phyloP scores from a whole-genome alignment of 2,113 vertebrate genomes.

The Odocoileus hemionus region DNA sequence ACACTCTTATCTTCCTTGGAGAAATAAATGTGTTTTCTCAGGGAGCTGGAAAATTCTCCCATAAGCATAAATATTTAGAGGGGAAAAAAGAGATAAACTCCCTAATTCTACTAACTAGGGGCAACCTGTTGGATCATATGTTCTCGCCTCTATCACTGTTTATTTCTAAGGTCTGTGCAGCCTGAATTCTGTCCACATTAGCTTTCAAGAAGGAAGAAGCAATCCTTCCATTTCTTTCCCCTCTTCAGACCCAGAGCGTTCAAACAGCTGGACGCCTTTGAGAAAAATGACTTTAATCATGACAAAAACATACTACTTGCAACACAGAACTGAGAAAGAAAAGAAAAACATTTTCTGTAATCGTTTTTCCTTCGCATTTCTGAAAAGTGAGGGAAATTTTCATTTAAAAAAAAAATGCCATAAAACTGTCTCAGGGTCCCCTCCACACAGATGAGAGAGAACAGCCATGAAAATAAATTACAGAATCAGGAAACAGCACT shows the following conservation, averaged over 20 bases:
- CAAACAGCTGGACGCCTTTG: not conserved
- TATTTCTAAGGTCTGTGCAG: not conserved
- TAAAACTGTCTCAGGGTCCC: not conserved
- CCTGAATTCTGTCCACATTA: not conserved
- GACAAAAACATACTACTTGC: not conserved
- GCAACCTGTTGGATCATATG: not conserved
- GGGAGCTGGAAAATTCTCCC: not conserved
- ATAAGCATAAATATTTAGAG: not conserved
- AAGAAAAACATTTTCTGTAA: not conserved
- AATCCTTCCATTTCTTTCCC: not conserved
- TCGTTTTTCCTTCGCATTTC: not conserved
- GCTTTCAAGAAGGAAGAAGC: not conserved
- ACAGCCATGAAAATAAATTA: not conserved
- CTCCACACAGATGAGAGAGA: not conserved
- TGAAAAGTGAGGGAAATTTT: slow-evolving; percentile 11
- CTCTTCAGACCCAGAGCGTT: fast-evolving
- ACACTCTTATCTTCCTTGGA: not conserved
- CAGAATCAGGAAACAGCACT: not conserved
- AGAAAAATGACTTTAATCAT: not conserved
- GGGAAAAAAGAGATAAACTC: not conserved
- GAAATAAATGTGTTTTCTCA: not conserved
- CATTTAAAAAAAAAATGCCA: not conserved
- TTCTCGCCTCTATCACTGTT: not conserved
- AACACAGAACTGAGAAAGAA: not conserved
- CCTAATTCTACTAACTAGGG: not conserved